Conservation (phyloP, 2,888 invertebrate genomes). For the Drosophila prostipennis region DNA sequence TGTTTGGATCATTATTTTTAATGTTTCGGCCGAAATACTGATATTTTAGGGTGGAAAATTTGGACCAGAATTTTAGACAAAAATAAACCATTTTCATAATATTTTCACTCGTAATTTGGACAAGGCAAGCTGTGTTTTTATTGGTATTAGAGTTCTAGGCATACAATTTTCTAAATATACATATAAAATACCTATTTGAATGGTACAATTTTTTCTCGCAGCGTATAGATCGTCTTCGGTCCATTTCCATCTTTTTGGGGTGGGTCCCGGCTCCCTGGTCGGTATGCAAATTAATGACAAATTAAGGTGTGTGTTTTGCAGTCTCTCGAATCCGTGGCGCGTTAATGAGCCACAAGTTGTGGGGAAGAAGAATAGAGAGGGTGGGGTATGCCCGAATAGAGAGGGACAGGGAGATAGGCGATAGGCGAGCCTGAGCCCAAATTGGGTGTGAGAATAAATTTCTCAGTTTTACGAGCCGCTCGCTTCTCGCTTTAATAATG, state of each 20-base stretch:
- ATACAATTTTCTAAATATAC: too few relatives aligned
- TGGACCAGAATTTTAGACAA: too few relatives aligned
- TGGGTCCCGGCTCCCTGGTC: slow-evolving; percentile 41
- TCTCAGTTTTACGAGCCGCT: slow-evolving; percentile 70
- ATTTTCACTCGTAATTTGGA: too few relatives aligned
- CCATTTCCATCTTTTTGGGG: slow-evolving; percentile 41
- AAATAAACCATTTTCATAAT: too few relatives aligned
- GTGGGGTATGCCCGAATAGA: not conserved
- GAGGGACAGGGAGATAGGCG: not conserved
- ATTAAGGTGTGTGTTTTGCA: slow-evolving; percentile 79
- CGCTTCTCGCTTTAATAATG: slow-evolving; percentile 69
- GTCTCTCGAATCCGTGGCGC: slow-evolving; percentile 53
- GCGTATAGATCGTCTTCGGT: slow-evolving; percentile 13
- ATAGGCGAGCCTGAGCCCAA: too few relatives aligned
- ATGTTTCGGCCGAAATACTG: too few relatives aligned
- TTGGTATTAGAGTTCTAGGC: too few relatives aligned
- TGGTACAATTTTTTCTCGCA: not conserved
- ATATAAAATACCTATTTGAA: too few relatives aligned
- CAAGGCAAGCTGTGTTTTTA: too few relatives aligned
- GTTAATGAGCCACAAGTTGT: slow-evolving; percentile 60
- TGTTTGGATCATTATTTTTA: too few relatives aligned
- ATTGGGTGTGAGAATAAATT: slow-evolving; percentile 81
- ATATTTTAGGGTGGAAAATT: too few relatives aligned
- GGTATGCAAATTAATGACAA: slow-evolving; percentile 78
- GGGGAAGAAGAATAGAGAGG: not conserved